These are phyloP conservation scores for Myoxocephalus aenaeus DNA, from an alignment of 2,797 vertebrate genomes.

Conservation along the genomic window DNA sequence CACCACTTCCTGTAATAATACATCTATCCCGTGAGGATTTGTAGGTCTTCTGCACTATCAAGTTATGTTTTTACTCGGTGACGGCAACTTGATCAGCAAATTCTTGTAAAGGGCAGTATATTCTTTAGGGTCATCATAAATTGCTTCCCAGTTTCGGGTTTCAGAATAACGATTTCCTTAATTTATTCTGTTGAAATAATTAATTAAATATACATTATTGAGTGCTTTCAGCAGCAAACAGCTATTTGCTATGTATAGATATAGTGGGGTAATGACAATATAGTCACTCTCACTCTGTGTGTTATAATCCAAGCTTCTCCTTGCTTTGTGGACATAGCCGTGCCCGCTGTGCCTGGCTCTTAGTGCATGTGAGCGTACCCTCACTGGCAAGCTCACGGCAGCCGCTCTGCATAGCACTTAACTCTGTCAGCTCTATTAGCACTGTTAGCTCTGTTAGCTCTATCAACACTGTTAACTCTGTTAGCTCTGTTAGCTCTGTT, in stretches of 20 bases:
- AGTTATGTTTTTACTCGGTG: not conserved
- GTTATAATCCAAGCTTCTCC: not conserved
- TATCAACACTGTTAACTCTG: no score
- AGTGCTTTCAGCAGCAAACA: not conserved
- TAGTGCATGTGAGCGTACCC: not conserved
- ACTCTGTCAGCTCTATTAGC: no score
- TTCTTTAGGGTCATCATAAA: constrained; percentile 41
- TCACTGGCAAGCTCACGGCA: not conserved
- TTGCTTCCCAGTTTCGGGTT: constrained; percentile 56
- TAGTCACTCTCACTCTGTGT: not conserved
- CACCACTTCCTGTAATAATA: not conserved
- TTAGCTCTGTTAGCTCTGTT: no score
- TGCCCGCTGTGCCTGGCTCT: no score
- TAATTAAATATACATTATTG: not conserved
- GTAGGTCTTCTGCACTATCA: constrained; percentile 16
- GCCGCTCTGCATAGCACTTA: no score
- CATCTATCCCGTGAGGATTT: not conserved
- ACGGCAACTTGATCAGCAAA: constrained; percentile 39
- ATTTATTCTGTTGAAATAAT: not conserved
- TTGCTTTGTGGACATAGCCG: not conserved
- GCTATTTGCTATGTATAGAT: not conserved
- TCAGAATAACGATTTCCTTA: constrained; percentile 34
- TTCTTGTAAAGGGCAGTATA: not conserved
- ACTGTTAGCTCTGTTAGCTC: no score
- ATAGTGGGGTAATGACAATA: not conserved